Percentiles rank a stretch among this genome's conserved stretches.
These are phyloP conservation scores for Hedychridium roseum DNA, from an alignment of 2,888 invertebrate genomes.

Conservation along the genomic window DNA sequence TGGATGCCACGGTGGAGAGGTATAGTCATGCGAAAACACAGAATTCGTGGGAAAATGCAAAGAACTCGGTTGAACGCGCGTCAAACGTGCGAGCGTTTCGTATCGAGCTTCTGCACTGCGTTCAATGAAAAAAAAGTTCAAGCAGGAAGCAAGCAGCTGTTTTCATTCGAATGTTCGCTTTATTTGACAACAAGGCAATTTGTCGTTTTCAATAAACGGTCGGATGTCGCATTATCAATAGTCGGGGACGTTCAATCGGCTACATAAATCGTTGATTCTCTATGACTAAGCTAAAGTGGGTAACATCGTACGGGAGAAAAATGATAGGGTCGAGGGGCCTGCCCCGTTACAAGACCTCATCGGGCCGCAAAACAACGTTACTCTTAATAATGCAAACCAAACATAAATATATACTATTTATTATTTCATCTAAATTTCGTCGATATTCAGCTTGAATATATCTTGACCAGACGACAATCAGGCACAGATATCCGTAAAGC, in stretches of 20 bases:
- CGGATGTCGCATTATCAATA: constrained; percentile 57
- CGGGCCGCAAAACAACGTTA: constrained; percentile 52
- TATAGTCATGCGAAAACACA: no score
- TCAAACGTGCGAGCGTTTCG: no score
- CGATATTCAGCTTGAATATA: constrained; percentile 38
- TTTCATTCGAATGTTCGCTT: constrained; percentile 56
- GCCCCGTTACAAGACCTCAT: constrained; percentile 56
- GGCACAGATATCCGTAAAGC: constrained; percentile 43
- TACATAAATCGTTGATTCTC: constrained; percentile 52
- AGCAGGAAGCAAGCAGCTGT: constrained; percentile 59
- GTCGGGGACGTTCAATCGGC: constrained; percentile 51
- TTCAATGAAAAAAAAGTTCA: constrained; percentile 44
- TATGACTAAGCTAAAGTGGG: constrained; percentile 57
- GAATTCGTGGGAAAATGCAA: no score
- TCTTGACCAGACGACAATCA: constrained; percentile 49
- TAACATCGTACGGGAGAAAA: constrained; percentile 51
- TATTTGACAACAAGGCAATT: constrained; percentile 61
- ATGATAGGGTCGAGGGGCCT: constrained; percentile 55
- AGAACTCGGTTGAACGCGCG: no score
- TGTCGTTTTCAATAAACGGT: constrained; percentile 58
- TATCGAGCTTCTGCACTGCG: constrained; percentile 35
- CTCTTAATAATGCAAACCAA: constrained; percentile 54
- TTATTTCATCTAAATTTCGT: constrained; percentile 42
- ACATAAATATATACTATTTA: constrained; percentile 54
- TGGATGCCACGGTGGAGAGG: no score